Base-by-base conservation (phyloP, 2,888 invertebrate species). In the Elegia similella region DNA sequence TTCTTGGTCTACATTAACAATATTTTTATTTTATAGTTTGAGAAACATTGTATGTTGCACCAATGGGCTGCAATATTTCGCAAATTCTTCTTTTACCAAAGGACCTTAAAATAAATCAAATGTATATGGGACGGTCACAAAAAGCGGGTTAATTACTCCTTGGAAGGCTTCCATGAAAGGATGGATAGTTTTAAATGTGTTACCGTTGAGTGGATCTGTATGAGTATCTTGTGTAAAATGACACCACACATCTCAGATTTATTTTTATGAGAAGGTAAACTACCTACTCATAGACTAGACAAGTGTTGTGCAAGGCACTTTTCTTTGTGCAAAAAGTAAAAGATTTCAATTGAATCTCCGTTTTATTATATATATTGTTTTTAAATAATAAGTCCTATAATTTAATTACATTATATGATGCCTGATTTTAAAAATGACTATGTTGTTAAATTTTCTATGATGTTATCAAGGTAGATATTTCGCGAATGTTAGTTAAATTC, bases 31-130 rank as follows among this genome's bases (percentile, higher is more conserved):
- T 7, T 6, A 58, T 61, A 70, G 70, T 69, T 90, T 90, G 80
- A 75, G 78, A 75, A 74, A 5, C 81, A 54, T 59, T 67, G 81
- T 43, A 55, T 55, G 58, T 72, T 72, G 73, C 72, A 71, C 73
- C 81, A 82, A 82, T 82, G 78, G 82, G 80, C 76, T 79, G 79
- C 78, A 83, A 87, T 86, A 86, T 88, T 90, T 90, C 72, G 90
- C 90, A 88, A 91, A 90, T 88, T 89, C 86, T 86, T 86, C 76
- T 81, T 85, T 89, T 84, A 82, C 78, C 78, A 85, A 88, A 82
- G 84, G 80, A 69, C 82, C 84, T 80, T 79, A 81, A 86, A 88
- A 90, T 90, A 90, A 90, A 91, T 90, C 90, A 90, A 90, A 90
- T 82, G 82, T 80, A 76, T 84, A 83, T 76, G 86, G 88, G 82